Evolutionary conservation across 2,888 invertebrate species (phyloP), one percentile per base, ranked within the genome.

Genomic region (Heliconius erato): DNA sequence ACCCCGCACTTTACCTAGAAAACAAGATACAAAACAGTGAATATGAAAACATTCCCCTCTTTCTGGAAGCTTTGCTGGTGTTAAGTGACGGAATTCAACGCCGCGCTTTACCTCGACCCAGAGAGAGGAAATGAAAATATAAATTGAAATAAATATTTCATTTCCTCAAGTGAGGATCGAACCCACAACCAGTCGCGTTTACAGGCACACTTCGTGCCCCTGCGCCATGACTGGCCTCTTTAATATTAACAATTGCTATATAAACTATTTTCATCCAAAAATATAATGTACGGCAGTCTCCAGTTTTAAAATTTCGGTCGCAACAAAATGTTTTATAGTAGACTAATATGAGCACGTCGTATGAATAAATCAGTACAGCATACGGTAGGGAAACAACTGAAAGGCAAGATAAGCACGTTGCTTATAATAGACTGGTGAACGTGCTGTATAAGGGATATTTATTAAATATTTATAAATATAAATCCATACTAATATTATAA

Each of bases 311-410:
- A 67, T 49, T 80, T 65, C 23, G 32, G 26, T 74, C 28, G 40
- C 74, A 74, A 72, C 76, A 76, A 63, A 76, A 35, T 78, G 26
- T 72, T 79, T 79, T 49, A 49, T 67, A 74, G 49, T 32, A 76
- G 67, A 54, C 49, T 80, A 49, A 74, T 68, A 80, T 74, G 74
- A 67, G 54, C 59, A 67, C 63, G 74, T 67, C 35, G 71, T 72
- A 63, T 82, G 82, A 83, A 81, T 79, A 80, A 82, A 81, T 83
- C 77, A 78, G 67, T 68, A 74, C 72, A 77, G 71, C 63, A 65
- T 82, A 80, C 82, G 83, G 67, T 78, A 78, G 74, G 84, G 78
- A 78, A 84, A 84, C 79, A 84, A 77, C 79, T 83, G 79, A 54
- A 26, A 77, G 79, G 71, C 79, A 68, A 68, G 77, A 83, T 82